Percentiles rank a stretch among this genome's conserved stretches.
Conservation (phyloP, 2,113 vertebrate genomes). For the Jacana jacana region DNA sequence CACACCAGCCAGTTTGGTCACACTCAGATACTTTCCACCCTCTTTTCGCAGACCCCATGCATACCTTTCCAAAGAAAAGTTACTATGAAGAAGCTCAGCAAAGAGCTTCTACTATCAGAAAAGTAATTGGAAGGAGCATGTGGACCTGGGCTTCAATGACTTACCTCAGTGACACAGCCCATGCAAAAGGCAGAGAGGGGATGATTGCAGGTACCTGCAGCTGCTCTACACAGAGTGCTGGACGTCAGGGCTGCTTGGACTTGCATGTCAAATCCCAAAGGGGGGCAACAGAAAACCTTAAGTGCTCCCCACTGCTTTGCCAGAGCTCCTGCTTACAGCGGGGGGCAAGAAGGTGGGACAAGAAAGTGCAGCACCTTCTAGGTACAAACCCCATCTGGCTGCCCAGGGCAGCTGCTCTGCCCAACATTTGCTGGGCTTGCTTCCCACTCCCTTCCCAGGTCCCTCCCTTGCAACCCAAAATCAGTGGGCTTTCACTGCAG, state of each 20-base stretch:
- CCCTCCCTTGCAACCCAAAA: neutral
- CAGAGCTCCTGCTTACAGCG: neutral
- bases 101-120: conserved; percentile 8
- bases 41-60: neutral
- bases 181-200: neutral
- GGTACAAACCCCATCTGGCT: accelerated
- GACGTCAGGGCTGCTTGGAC: neutral
- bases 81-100: neutral
- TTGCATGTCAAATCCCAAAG: neutral
- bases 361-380: neutral
- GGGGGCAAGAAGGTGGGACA: neutral
- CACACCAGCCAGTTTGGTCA: neutral
- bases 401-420: neutral
- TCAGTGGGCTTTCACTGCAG: neutral
- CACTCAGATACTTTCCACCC: neutral
- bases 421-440: accelerated
- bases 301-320: neutral
- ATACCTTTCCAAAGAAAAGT: neutral
- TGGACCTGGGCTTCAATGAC: neutral
- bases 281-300: neutral
- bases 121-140: neutral
- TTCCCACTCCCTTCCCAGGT: neutral
- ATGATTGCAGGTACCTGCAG: neutral
- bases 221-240: neutral
- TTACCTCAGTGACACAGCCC: neutral